Base-by-base conservation (phyloP, 2,888 invertebrate genomes). In the Aphrophora alni region DNA sequence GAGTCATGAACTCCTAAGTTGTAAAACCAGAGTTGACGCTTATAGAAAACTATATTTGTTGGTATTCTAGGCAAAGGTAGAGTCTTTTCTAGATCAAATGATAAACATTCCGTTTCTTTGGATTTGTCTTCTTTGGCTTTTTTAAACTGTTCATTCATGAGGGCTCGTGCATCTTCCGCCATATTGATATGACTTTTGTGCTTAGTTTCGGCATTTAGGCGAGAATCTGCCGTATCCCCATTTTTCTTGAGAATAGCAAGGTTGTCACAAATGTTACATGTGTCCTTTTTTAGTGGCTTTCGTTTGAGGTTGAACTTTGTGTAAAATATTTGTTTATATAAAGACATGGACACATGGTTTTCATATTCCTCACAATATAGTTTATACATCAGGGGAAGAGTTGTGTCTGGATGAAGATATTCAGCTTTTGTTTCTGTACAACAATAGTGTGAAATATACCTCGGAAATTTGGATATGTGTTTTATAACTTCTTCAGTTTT, bases 1-100 rank as follows among this genome's bases (percentile, higher is more conserved):
- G 73, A 81, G 38, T 79, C 78, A 78, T 85, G 84, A 38, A 85
- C 77, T 4, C 85, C 85, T 38, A 80, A 82, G 80, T 86, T 86
- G 71, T 84, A 85, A n/a, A 85, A 25, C 77, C 82, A 83, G 8
- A 86, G 80, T 75, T 85, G 85, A n/a, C 85, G 33, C 80, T 86
- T 85, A 73, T 85, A 85, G 76, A 81, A 85, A 17, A 85, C 77
- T 10, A 85, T 82, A 68, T 82, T 84, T 26, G 84, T 84, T 10
- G 85, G 84, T 27, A 86, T 84, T 10, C 83, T 28, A 28, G 84
- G 84, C 27, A 85, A 75, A 71, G 83, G 82, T 33, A 85, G 79
- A 7, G 84, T 84, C 81, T 85, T 84, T 73, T 85, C 74, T 70
- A 85, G 72, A 83, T 86, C 84, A 80, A 83, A 85, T 7, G 79